phyloP scores from a whole-genome alignment of 2,797 vertebrate genomes.

The Semotilus atromaculatus region DNA sequence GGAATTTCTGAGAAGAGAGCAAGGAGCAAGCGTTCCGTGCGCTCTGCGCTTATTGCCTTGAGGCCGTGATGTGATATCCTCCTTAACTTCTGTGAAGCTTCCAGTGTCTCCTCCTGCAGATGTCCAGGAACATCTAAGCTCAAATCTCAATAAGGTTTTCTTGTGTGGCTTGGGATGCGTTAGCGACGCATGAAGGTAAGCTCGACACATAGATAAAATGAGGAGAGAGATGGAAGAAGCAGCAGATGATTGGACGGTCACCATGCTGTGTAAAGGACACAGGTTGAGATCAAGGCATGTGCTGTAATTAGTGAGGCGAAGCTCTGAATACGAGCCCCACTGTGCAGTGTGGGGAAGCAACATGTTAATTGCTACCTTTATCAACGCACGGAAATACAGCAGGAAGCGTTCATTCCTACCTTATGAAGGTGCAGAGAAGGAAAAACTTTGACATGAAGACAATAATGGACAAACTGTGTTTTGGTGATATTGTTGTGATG shows the following conservation, averaged over 20 bases:
- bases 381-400: constrained; percentile 76
- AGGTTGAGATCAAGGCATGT: constrained; percentile 61
- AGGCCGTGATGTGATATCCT: constrained; percentile 52
- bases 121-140: constrained; percentile 73
- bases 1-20: constrained; percentile 51
- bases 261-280: constrained; percentile 59
- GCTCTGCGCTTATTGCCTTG: constrained; percentile 50
- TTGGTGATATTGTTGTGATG: not conserved
- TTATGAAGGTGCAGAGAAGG: constrained; percentile 61
- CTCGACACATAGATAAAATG: constrained; percentile 25
- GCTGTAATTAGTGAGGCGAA: constrained; percentile 67
- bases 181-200: constrained; percentile 24
- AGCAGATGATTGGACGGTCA: constrained; percentile 47
- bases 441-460: constrained; percentile 8
- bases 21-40: constrained; percentile 54
- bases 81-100: constrained; percentile 41
- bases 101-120: constrained; percentile 49
- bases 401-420: constrained; percentile 80
- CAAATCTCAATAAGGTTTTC: constrained; percentile 36
- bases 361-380: constrained; percentile 84
- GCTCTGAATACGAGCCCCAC: constrained; percentile 69
- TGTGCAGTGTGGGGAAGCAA: constrained; percentile 53
- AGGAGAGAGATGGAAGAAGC: constrained; percentile 61
- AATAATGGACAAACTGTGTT: constrained; percentile 12
- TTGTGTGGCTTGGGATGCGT: constrained; percentile 61